Percentiles rank a stretch among this genome's conserved stretches.
phyloP scores from a whole-genome alignment of 2,113 vertebrate species.

The Xiphias gladius region DNA sequence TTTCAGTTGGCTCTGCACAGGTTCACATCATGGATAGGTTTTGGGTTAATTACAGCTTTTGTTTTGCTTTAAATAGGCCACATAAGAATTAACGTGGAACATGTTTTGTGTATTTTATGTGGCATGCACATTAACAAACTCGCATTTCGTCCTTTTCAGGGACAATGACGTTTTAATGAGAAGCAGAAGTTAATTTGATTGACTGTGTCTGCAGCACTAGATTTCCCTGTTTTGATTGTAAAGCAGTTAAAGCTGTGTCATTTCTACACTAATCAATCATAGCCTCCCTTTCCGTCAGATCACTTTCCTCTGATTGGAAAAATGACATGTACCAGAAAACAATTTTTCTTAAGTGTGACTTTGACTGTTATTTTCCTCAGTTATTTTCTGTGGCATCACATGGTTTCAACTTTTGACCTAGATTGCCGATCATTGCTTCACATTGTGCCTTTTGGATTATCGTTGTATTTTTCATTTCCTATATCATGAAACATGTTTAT shows the following conservation, averaged over 20 bases:
- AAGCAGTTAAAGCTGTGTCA: slow-evolving; percentile 17
- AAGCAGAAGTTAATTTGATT: slow-evolving; percentile 12
- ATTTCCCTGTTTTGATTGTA: slow-evolving; percentile 22
- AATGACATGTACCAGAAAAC: slow-evolving; percentile 25
- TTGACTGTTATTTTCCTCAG: slow-evolving; percentile 16
- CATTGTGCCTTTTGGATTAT: slow-evolving; percentile 25
- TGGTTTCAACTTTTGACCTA: slow-evolving; percentile 16
- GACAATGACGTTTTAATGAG: slow-evolving; percentile 29
- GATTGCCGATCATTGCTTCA: slow-evolving; percentile 33
- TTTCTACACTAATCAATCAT: slow-evolving; percentile 40
- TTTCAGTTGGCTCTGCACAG: slow-evolving; percentile 27
- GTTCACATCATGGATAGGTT: slow-evolving; percentile 7
- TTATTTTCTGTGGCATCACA: slow-evolving; percentile 32
- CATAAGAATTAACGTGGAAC: neutral
- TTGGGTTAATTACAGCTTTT: slow-evolving; percentile 34
- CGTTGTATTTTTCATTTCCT: slow-evolving; percentile 47
- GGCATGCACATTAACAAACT: neutral
- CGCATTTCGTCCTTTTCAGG: neutral
- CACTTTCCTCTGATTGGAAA: slow-evolving; percentile 42
- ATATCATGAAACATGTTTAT: slow-evolving; percentile 31
- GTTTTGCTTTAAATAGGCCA: slow-evolving; percentile 30
- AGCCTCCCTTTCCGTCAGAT: slow-evolving; percentile 30
- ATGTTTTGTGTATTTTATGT: slow-evolving; percentile 32
- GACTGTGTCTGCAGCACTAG: slow-evolving; percentile 2
- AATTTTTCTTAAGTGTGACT: slow-evolving; percentile 22